Percentiles rank a stretch among this genome's conserved stretches.
Evolutionary conservation across 2,113 vertebrate species (phyloP).

Genomic region (Rhea pennata): DNA sequence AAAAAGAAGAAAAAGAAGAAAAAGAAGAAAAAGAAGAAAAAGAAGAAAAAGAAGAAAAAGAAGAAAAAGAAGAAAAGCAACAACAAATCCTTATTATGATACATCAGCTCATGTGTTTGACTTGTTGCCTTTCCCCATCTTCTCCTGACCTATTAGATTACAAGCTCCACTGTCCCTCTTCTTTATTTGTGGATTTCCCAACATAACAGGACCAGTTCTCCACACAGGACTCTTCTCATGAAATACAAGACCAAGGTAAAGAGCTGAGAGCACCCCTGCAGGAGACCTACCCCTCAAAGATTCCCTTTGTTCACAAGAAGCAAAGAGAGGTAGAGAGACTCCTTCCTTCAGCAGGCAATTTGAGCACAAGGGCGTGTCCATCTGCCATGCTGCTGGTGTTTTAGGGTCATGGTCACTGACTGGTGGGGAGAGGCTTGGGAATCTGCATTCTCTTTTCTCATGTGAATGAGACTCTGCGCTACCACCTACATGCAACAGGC

Average conservation of each 20-base stretch:
- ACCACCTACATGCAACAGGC: not conserved
- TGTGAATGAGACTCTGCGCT: fast-evolving
- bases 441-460: not conserved
- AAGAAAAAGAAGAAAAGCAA: not conserved
- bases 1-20: too few relatives aligned
- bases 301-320: not conserved
- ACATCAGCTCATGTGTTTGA: not conserved
- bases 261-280: not conserved
- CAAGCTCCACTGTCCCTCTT: not conserved
- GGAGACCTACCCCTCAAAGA: not conserved
- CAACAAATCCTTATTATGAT: not conserved
- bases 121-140: not conserved
- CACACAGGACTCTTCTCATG: not conserved
- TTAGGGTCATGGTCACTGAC: not conserved
- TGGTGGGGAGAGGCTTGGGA: not conserved
- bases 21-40: too few relatives aligned
- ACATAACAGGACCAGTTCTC: not conserved
- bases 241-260: not conserved
- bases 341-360: too few relatives aligned
- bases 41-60: too few relatives aligned
- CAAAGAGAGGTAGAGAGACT: not conserved
- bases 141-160: not conserved
- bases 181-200: not conserved
- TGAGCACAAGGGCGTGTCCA: fast-evolving
- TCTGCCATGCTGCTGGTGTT: not conserved